Evolutionary conservation across 2,888 invertebrate genomes (phyloP), one percentile per base, ranked within the genome.

Genomic region (Cynaeus angustus): DNA sequence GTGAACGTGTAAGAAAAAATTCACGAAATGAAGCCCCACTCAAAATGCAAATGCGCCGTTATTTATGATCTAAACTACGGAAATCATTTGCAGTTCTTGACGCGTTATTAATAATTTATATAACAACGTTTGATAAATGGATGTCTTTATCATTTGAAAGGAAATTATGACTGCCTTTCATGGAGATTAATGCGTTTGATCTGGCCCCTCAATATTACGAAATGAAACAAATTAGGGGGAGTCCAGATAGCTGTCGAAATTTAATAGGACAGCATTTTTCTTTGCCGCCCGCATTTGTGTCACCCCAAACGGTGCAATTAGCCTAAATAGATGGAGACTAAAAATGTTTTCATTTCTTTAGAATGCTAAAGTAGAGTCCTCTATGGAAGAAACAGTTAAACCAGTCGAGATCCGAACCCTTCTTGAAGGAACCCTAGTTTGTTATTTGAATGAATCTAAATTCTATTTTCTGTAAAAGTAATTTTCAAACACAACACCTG

Each of bases 31-130:
- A 53, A 38, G 64, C 59, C 43, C 58, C 68, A 72, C 67, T 70
- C 66, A 68, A 70, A 76, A 75, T 79, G 75, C 72, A 75, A 76
- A 78, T 76, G 74, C 43, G 46, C 64, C 65, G 73, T 80, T 79
- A 82, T 81, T 81, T 81, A 81, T 78, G 76, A 73, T 65, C 71
- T 72, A 72, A 77, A 78, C 74, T 76, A 77, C 77, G 82, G 81
- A 82, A 82, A 82, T 82, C 80, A 81, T 82, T 82, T 82, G 81
- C 81, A 81, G 79, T 77, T 79, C 79, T 78, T 81, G 81, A 82
- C 82, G 74, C 77, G 81, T 80, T 80, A 82, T 82, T 82, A 81
- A 82, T 82, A 82, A 82, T 81, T 81, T 82, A 82, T 82, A 79
- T 79, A 82, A 82, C 81, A 79, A 77, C 78, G 73, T 75, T 79